Base-by-base conservation (phyloP, 2,888 invertebrate species). In the Caenorhabditis virilis region DNA sequence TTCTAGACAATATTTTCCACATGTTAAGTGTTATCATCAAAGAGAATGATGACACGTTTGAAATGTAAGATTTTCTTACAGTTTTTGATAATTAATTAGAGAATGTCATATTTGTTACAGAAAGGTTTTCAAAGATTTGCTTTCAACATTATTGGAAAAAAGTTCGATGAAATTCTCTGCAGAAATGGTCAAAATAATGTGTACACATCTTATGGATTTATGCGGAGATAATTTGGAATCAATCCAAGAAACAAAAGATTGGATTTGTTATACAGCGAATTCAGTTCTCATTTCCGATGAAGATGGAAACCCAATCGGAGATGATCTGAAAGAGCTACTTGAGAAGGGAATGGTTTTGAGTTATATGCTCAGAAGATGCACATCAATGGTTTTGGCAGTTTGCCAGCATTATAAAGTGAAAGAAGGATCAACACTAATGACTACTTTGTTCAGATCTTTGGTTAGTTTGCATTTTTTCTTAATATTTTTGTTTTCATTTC, bases 321-420 rank as follows among this genome's bases (percentile, higher is more conserved):
- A 16, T 9, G 26, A 27, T 18, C 39, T 63, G 30, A 26, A 57
- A 49, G 26, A 20, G 5, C 39, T 39, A 7, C 54, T 50, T 30
- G 41, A 58, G 1, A 25, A 38, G 6, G 50, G 43, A 1, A 0
- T 39, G 11, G 35, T 58, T n/a, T 20, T 20, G 0, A 49, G 51
- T 18, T 16, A 23, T 18, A 54, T 55, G 58, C 41, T 47, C 11
- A 23, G 46, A 11, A 18, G 47, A 46, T 23, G 58, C 41, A 49
- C 64, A 2, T 49, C 58, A 6, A 64, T 64, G 54, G 38, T 64
- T 0, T 50, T 58, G 5, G 45, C 54, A 6, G 41, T 51, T 9
- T 64, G 64, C 16, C 26, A 55, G 25, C 54, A 64, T 18, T 42
- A 53, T 30, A 49, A 58, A 18, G 18, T 64, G 11, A 27, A 18